phyloP scores from a whole-genome alignment of 2,113 vertebrate genomes.

The Prolemur simus region DNA sequence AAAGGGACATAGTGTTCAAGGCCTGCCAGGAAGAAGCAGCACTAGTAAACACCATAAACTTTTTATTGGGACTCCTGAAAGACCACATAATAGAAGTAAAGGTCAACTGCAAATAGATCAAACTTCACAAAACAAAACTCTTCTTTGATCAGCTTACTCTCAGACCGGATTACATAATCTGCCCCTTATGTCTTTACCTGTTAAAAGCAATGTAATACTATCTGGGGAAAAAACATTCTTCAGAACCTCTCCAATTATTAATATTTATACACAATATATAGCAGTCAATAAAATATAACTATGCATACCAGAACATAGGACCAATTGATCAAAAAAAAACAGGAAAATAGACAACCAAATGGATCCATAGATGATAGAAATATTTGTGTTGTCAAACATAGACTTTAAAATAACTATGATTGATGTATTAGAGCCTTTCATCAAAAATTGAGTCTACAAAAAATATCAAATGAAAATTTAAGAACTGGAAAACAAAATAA shows the following conservation, averaged over 20 bases:
- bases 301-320: not conserved
- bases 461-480: constrained; percentile 2
- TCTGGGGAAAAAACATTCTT: not conserved
- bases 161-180: not conserved
- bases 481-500: not conserved
- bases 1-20: not conserved
- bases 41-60: not conserved
- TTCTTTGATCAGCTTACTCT: not conserved
- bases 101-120: not conserved
- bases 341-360: not conserved
- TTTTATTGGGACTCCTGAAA: not conserved
- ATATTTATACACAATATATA: not conserved
- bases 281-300: not conserved
- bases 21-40: not conserved
- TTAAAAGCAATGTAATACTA: not conserved
- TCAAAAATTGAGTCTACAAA: not conserved
- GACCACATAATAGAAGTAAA: not conserved
- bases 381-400: not conserved
- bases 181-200: not conserved
- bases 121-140: not conserved
- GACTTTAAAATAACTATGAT: constrained; percentile 19
- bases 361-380: not conserved
- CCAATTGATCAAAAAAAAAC: not conserved
- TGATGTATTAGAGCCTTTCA: not conserved
- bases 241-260: not conserved